Evolutionary conservation across 2,888 invertebrate species (phyloP).

Genomic region (Argyra leucocephala): DNA sequence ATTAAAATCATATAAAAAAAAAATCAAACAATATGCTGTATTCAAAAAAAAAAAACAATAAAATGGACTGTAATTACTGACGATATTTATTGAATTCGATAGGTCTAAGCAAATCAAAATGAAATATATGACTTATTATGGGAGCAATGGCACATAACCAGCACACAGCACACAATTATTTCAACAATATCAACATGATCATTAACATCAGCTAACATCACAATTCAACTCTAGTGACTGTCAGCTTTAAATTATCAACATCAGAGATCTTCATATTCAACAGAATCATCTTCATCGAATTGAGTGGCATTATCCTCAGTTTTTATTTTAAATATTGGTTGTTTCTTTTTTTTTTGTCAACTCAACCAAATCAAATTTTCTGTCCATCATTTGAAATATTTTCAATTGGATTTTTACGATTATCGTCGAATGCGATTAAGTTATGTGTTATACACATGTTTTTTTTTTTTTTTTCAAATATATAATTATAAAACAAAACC

Average conservation of each 20-base stretch:
- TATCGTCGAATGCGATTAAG: no score
- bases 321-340: no score
- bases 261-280: neutral
- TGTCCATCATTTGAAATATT: no score
- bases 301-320: no score
- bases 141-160: neutral
- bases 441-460: no score
- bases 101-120: neutral
- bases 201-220: neutral
- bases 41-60: neutral
- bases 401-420: no score
- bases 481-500: no score
- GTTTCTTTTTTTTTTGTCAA: no score
- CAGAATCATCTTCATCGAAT: no score
- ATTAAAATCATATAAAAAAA: neutral
- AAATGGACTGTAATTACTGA: neutral
- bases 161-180: neutral
- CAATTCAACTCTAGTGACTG: neutral
- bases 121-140: neutral
- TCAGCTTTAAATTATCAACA: neutral
- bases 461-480: no score
- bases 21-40: neutral
- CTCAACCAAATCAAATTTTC: no score
- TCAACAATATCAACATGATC: neutral
- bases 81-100: conserved; percentile 6